These are phyloP conservation scores for Erpetoichthys calabaricus DNA, from an alignment of 2,797 vertebrate species.

Conservation along the genomic window DNA sequence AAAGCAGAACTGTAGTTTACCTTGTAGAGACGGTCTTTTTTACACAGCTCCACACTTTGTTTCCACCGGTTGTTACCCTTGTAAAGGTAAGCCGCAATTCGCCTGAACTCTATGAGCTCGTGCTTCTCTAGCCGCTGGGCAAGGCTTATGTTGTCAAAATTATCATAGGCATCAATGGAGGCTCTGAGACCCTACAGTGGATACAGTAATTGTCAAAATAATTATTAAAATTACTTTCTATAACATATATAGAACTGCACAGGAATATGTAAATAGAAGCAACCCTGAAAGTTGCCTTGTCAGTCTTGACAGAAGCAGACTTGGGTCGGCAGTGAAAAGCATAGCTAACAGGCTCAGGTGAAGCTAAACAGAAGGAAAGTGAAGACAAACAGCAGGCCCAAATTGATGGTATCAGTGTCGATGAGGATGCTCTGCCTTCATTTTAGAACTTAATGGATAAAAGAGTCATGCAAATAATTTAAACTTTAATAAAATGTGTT, in stretches of 20 bases:
- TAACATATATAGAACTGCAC: background rate
- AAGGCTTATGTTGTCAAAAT: slow-evolving; percentile 74
- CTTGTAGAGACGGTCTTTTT: slow-evolving; percentile 81
- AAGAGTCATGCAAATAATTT: no score
- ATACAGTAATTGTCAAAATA: background rate
- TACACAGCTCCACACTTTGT: slow-evolving; percentile 85
- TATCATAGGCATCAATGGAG: slow-evolving; percentile 79
- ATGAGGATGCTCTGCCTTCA: no score
- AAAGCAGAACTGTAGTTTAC: slow-evolving; percentile 18
- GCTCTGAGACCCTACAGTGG: slow-evolving; percentile 63
- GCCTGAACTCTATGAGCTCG: slow-evolving; percentile 75
- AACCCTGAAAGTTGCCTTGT: no score
- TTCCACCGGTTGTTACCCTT: slow-evolving; percentile 80
- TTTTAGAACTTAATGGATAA: no score
- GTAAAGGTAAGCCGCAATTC: slow-evolving; percentile 77
- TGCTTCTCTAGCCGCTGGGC: slow-evolving; percentile 80
- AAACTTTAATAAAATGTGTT: no score
- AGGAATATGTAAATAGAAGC: no score
- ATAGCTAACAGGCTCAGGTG: no score
- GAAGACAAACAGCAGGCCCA: no score
- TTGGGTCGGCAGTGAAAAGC: no score
- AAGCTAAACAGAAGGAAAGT: no score
- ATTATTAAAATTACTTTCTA: background rate
- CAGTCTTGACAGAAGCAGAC: no score
- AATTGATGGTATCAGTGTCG: no score